These are phyloP conservation scores for Taenaris catops DNA, from an alignment of 2,888 invertebrate species.

Conservation along the genomic window DNA sequence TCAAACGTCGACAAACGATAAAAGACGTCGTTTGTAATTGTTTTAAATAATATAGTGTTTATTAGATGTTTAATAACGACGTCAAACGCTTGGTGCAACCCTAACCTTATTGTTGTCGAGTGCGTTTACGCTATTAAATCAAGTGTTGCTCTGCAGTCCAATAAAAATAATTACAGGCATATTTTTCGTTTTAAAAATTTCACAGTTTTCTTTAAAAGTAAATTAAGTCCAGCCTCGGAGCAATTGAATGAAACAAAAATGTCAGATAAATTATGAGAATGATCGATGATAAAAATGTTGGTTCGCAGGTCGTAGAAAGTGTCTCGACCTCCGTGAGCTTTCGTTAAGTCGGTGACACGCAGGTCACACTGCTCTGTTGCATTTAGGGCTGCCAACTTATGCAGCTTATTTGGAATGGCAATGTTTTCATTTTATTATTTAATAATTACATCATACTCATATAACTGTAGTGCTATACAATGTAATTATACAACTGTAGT, in stretches of 20 bases:
- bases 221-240: constrained; percentile 16
- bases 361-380: constrained; percentile 47
- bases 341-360: constrained; percentile 67
- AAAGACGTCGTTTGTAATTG: too few relatives aligned
- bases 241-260: constrained; percentile 60
- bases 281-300: constrained; percentile 74
- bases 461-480: too few relatives aligned
- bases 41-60: too few relatives aligned
- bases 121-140: too few relatives aligned
- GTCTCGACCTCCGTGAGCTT: constrained; percentile 66
- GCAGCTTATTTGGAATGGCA: too few relatives aligned
- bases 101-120: too few relatives aligned
- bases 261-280: constrained; percentile 75
- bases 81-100: too few relatives aligned
- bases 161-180: constrained; percentile 6
- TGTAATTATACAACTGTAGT: too few relatives aligned
- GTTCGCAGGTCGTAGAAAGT: constrained; percentile 69
- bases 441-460: too few relatives aligned
- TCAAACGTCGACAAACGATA: too few relatives aligned
- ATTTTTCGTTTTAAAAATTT: constrained; percentile 6
- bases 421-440: too few relatives aligned
- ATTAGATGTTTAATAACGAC: too few relatives aligned
- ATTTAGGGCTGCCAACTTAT: constrained; percentile 7
- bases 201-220: constrained; percentile 12
- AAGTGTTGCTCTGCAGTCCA: neutral